phyloP scores from a whole-genome alignment of 2,888 invertebrate species.

The Aplocera efformata region DNA sequence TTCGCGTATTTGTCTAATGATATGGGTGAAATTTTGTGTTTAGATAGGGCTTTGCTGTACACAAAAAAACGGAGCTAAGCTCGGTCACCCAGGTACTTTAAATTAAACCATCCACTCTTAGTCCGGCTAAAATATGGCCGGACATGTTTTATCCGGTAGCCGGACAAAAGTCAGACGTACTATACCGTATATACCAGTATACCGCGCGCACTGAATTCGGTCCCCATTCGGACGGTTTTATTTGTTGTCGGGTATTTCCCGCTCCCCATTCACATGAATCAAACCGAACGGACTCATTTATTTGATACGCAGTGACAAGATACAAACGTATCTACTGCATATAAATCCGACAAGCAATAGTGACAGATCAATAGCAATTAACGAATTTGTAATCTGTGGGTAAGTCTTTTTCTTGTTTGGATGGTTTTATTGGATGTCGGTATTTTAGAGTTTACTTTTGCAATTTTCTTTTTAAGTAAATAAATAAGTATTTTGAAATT shows the following conservation, averaged over 20 bases:
- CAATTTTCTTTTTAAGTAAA: too few relatives aligned
- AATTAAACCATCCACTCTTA: too few relatives aligned
- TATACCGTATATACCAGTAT: too few relatives aligned
- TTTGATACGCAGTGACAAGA: slow-evolving; percentile 66
- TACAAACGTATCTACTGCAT: slow-evolving; percentile 45
- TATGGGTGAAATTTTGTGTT: too few relatives aligned
- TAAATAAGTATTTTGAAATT: too few relatives aligned
- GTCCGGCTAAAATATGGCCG: too few relatives aligned
- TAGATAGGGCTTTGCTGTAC: too few relatives aligned
- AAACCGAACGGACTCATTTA: slow-evolving; percentile 75
- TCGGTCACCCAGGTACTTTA: too few relatives aligned
- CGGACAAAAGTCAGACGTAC: slow-evolving; percentile 13
- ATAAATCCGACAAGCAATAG: slow-evolving; percentile 36
- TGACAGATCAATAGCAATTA: slow-evolving; percentile 20
- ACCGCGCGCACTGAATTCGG: slow-evolving; percentile 37
- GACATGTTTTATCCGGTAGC: slow-evolving; percentile 13
- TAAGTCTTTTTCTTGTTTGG: not conserved
- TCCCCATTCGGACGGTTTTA: slow-evolving; percentile 58
- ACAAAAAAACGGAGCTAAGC: too few relatives aligned
- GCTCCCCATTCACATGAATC: slow-evolving; percentile 75
- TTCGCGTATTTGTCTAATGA: too few relatives aligned
- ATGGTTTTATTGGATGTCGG: not conserved
- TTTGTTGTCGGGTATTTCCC: slow-evolving; percentile 67
- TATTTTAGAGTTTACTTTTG: too few relatives aligned
- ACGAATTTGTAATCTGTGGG: slow-evolving; percentile 15